phyloP scores from a whole-genome alignment of 2,113 vertebrate genomes.

The Triplophysa tibetana region DNA sequence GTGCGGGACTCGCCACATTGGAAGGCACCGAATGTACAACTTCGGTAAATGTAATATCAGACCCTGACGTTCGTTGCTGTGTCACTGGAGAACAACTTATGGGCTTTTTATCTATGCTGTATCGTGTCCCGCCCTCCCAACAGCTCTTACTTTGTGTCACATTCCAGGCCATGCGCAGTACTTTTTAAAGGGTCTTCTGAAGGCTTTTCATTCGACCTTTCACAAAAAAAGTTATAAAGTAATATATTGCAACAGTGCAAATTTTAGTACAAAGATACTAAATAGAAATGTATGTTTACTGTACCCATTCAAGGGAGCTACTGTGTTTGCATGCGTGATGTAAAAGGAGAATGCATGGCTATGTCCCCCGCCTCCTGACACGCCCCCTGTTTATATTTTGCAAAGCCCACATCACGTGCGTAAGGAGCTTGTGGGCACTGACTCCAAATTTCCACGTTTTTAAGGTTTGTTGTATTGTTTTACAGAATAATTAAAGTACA shows the following conservation, averaged over 20 bases:
- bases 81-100: conserved; percentile 24
- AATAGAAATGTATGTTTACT: background rate
- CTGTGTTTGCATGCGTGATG: background rate
- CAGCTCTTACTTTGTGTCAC: conserved; percentile 22
- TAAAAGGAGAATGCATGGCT: background rate
- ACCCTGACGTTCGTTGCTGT: background rate
- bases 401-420: background rate
- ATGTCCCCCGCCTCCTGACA: background rate
- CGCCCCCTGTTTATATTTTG: conserved; percentile 33
- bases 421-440: too few species aligned
- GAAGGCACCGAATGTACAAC: background rate
- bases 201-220: background rate
- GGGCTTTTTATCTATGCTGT: background rate
- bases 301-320: background rate
- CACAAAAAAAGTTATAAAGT: background rate
- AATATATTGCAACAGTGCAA: too few species aligned
- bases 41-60: conserved; percentile 20
- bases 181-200: background rate
- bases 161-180: conserved; percentile 8
- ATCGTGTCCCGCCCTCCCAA: conserved; percentile 6
- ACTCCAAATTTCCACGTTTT: too few species aligned
- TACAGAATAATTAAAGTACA: too few species aligned
- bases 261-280: background rate
- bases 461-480: too few species aligned
- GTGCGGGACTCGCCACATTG: background rate